Base-by-base conservation (phyloP, 2,113 vertebrate genomes). In the Archocentrus centrarchus region DNA sequence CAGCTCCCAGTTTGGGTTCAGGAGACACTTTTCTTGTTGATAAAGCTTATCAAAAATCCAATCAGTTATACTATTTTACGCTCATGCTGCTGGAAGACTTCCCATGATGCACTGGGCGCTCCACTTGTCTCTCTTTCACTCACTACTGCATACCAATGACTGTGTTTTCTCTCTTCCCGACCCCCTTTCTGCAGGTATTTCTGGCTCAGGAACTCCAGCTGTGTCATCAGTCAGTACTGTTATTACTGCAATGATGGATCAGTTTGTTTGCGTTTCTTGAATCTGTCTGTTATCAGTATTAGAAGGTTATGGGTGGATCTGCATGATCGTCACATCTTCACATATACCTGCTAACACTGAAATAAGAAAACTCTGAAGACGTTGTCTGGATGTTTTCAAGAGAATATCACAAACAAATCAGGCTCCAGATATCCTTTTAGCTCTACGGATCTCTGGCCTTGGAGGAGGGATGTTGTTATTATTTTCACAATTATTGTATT, bases 401-500 rank as follows among this genome's bases (percentile, higher is more conserved):
- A 47, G 11, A 47, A 47, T 47, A 47, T 5, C 44, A 47, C 44
- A 47, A 47, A 13, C 13, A 15, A 47, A 47, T 47, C 11, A 13
- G 4, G 2, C 14, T 44, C 11, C 11, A 44, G 41, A 44, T 44
- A 14, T 44, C 41, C 44, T 47, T 14, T 10, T 5, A 10, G 44
- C 14, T 14, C 5, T 32, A 6, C 32, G 32, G 32, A 5, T 32
- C 32, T 32, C 32, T 32, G 32, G 32, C 32, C 32, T 32, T 32
- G 32, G 32, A 47, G 41, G 15, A 70, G 44, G 55, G 3, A 11
- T 22, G 11, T 73, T 24, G 1, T 17, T 73, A 2, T 70, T 53
- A 73, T 73, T 30, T 18, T 70, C 24, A 53, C 8, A 50, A 73
- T 73, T 73, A 53, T 73, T 32, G 24, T 53, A 73, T 53, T 73